Conservation (phyloP, 2,113 vertebrate species). For the Thermophis baileyi region DNA sequence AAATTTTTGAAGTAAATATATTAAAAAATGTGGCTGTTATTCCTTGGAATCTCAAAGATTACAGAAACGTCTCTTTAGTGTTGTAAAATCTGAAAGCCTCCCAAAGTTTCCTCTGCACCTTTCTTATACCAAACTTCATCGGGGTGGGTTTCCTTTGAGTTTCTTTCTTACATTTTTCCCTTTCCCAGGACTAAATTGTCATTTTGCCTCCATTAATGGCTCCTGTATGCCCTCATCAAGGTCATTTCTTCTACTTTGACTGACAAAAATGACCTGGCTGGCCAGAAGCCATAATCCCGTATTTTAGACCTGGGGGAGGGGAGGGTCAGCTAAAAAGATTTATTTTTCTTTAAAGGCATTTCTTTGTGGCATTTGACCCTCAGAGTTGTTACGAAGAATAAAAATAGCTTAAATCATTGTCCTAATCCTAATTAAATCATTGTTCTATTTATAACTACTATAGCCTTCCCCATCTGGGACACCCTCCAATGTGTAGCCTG, state of each 20-base stretch:
- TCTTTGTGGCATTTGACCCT: not conserved
- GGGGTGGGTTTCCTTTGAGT: not conserved
- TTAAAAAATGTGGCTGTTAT: not conserved
- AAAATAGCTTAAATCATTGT: not conserved
- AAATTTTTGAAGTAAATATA: not conserved
- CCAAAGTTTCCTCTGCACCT: not conserved
- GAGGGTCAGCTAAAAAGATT: not conserved
- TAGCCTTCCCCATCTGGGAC: not conserved
- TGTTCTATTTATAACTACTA: not conserved
- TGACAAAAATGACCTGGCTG: not conserved
- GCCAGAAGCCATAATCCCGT: not conserved
- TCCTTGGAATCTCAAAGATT: not conserved
- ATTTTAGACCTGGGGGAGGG: not conserved
- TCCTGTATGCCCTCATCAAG: not conserved
- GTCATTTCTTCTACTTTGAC: not conserved
- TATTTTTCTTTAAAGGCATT: not conserved
- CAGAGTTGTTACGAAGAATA: not conserved
- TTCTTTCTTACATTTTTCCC: not conserved
- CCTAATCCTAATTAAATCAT: not conserved
- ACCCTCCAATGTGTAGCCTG: not conserved
- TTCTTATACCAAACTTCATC: not conserved
- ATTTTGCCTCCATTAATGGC: not conserved
- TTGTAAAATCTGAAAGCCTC: not conserved
- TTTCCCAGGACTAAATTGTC: not conserved
- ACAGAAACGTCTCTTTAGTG: not conserved